Base-by-base conservation (phyloP, 2,888 invertebrate genomes). In the Acleris holmiana region DNA sequence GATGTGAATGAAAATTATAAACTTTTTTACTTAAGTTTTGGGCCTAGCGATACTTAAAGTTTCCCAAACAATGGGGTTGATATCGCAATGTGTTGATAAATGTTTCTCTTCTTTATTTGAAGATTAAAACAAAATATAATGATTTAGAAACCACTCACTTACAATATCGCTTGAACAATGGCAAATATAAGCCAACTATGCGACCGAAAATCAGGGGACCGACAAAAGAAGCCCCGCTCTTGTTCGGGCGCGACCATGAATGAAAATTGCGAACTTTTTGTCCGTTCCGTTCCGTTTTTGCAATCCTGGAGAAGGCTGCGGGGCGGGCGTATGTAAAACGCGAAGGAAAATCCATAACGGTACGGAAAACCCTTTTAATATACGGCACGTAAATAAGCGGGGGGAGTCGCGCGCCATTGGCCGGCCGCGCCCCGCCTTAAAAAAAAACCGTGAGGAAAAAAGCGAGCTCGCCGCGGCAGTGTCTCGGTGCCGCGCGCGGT, bases 311-410 rank as follows among this genome's bases (percentile, higher is more conserved):
- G 21, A 23, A 49, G 49, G 41, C 41, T 41, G 61, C 58, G 68
- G 51, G 69, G 56, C 61, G 53, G 60, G 66, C 58, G 88, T 88
- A 88, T 89, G 88, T 89, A 89, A 89, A 89, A 79, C 83, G 80
- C 71, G 74, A 71, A 77, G 85, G 91, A 89, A 91, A 91, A 91
- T 91, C 92, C 88, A 91, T 91, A 92, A 89, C 88, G 88, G 86
- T 82, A 85, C 89, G 91, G 91, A 92, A 91, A 92, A 91, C 92
- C 92, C 91, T 92, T 91, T 92, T 90, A 91, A 91, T 92, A 91
- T 91, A 90, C 89, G 91, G 83, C 86, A 91, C 91, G 90, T 91
- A 90, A 91, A 91, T 91, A 89, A 87, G 86, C 80, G 74, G 71
- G 68, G 76, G 73, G 73, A 64, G 70, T 73, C 73, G 84, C 83